phyloP scores from a whole-genome alignment of 2,888 invertebrate genomes.

The Limnephilus auricula region DNA sequence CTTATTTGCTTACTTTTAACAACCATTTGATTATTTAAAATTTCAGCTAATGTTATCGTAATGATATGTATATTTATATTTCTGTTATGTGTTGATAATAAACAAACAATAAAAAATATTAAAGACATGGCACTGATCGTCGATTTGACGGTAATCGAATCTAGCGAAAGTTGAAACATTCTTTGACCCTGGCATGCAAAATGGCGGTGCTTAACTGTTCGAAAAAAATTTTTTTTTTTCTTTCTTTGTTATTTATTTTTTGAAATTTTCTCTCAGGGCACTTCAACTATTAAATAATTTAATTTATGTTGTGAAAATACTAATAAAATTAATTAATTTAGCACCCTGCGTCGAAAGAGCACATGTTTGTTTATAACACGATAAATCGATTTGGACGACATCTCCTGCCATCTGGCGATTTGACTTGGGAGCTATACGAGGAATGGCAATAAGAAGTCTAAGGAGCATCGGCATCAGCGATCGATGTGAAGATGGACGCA shows the following conservation, averaged over 20 bases:
- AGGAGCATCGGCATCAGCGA: slow-evolving; percentile 14
- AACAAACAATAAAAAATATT: no score
- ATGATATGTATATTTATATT: no score
- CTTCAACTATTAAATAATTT: background rate
- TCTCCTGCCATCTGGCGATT: slow-evolving; percentile 30
- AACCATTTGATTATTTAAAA: no score
- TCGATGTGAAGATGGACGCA: slow-evolving; percentile 25
- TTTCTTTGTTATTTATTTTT: background rate
- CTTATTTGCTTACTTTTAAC: no score
- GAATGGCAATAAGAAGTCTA: slow-evolving; percentile 5
- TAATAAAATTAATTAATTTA: background rate
- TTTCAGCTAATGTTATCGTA: no score
- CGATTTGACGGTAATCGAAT: no score
- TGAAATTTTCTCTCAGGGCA: background rate
- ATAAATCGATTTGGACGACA: slow-evolving; percentile 26
- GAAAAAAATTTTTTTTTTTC: no score
- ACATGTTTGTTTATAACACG: background rate
- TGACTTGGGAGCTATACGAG: slow-evolving; percentile 4
- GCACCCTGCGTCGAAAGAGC: background rate
- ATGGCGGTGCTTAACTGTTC: no score
- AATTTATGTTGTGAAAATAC: background rate
- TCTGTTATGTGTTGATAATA: no score
- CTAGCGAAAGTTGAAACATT: no score
- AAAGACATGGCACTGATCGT: no score
- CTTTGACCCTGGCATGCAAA: no score